These are phyloP conservation scores for Meganola albula DNA, from an alignment of 2,888 invertebrate species.

Conservation along the genomic window DNA sequence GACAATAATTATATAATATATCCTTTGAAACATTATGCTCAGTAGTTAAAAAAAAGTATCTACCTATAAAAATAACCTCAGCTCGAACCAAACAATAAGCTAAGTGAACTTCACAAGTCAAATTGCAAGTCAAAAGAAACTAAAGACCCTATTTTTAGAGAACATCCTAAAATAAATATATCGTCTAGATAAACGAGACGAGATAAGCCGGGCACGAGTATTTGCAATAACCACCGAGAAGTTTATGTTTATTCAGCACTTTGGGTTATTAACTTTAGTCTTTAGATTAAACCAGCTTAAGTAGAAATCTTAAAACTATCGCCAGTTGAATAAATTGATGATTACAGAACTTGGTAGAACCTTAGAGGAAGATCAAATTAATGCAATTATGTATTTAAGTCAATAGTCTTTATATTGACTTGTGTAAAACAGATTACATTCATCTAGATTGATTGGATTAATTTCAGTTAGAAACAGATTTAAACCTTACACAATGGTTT, in stretches of 20 bases:
- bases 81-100: no score
- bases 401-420: background rate
- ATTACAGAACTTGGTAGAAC: background rate
- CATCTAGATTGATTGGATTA: background rate
- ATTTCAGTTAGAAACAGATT: background rate
- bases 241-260: slow-evolving; percentile 17
- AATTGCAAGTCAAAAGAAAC: background rate
- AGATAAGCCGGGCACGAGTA: slow-evolving; percentile 12
- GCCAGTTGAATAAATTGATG: background rate
- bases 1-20: background rate
- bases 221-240: slow-evolving; percentile 15
- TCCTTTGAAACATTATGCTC: slow-evolving; percentile 4
- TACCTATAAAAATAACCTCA: no score
- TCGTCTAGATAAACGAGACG: slow-evolving; percentile 1
- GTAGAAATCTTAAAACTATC: background rate
- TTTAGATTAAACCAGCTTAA: background rate
- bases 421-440: background rate
- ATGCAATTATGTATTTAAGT: no score
- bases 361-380: background rate
- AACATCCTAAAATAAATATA: background rate
- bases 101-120: background rate
- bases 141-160: background rate
- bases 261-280: slow-evolving; percentile 7
- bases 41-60: background rate
- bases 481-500: no score